These are phyloP conservation scores for Rhynchopsitta pachyrhyncha DNA, from an alignment of 2,113 vertebrate species.

Conservation along the genomic window DNA sequence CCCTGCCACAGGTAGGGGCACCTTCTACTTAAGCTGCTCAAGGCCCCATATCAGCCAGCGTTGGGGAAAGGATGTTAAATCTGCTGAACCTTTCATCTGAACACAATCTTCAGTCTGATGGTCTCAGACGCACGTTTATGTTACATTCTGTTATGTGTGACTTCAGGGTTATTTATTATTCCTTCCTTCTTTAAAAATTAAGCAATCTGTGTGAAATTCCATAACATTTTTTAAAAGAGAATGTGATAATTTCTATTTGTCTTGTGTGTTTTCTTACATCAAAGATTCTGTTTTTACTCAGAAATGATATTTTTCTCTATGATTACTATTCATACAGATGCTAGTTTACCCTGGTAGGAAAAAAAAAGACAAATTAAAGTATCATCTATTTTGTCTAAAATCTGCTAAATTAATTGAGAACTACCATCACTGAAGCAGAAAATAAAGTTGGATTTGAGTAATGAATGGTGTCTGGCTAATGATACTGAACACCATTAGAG, in stretches of 20 bases:
- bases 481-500: constrained; percentile 31
- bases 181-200: background rate
- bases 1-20: too few species aligned
- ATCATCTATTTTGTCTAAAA: constrained; percentile 51
- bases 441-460: constrained; percentile 36
- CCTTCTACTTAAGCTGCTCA: background rate
- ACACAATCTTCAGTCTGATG: background rate
- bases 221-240: background rate
- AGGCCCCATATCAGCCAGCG: accelerated
- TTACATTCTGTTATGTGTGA: background rate
- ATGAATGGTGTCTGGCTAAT: constrained; percentile 40
- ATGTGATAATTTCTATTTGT: background rate
- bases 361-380: background rate
- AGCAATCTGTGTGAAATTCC: background rate
- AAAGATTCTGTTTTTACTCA: background rate
- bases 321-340: background rate
- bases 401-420: constrained; percentile 62
- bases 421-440: constrained; percentile 48
- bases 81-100: background rate
- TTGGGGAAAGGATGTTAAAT: background rate
- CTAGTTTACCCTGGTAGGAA: background rate
- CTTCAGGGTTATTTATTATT: background rate
- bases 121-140: background rate
- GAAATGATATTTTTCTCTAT: constrained; percentile 12
- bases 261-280: background rate